Evolutionary conservation across 2,113 vertebrate species (phyloP), one percentile per base, ranked within the genome.

Genomic region (Smithornis capensis): DNA sequence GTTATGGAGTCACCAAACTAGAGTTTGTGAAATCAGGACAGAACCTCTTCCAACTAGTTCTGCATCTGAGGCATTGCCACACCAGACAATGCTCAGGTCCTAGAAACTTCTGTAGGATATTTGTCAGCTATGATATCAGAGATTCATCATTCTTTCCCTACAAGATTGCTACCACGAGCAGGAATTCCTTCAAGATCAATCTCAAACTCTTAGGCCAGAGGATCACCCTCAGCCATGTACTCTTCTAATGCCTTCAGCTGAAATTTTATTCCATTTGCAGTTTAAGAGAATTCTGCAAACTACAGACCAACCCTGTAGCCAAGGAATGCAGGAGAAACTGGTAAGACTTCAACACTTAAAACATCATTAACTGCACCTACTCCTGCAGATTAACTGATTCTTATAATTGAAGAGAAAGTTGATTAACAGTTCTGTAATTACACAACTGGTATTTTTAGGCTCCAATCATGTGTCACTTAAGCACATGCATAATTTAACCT

Each of bases 401-500:
- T 89, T 93, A 19, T 91, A 95, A 92, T 70, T 92, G 83, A 92
- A 74, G 47, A 95, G 71, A 94, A 95, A 93, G 68, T 74, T 87
- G 68, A 92, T 96, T 93, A 95, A 93, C 94, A 83, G 76, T 87
- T 92, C 89, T 86, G 56, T 90, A 97, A 93, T 94, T 91, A 95
- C 73, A 78, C 73, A 91, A 60, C 83, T 6, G 29, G 80, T 92
- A 96, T 81, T 95, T 94, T 94, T 93, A 94, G 91, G 76, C 44
- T 87, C 44, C 63, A 86, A 91, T 92, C 76, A 88, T 38, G 38
- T 83, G 64, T 92, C 91, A 74, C 44, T 78, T 95, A 89, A 75
- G 53, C 70, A 90, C 38, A 74, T 33, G 50, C 73, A 76, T 82
- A 93, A 87, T 91, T 96, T 77, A 87, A 73, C 57, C 62, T 93